Evolutionary conservation across 2,888 invertebrate genomes (phyloP), one percentile per base, ranked within the genome.

Genomic region (Lochmaea crataegi): DNA sequence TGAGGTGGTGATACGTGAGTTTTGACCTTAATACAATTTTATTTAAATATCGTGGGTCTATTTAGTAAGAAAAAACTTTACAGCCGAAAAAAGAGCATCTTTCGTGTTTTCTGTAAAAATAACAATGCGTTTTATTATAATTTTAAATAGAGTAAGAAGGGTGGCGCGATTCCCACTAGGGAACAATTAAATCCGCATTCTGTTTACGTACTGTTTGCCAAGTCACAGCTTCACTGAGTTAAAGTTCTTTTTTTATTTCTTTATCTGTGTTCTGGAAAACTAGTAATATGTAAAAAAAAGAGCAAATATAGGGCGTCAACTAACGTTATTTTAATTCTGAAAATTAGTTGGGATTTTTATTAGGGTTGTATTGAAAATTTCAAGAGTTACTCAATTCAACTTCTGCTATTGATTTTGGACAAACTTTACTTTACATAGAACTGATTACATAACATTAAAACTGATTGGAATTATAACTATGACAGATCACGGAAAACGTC

Each of bases 151-250:
- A 11, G 16, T 3, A 41, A 53, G 53, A 53, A 61, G 53, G 68
- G 32, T 68, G 68, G 32, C 45, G 45, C 32, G 10, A 42, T 68
- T 68, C 48, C 60, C 61, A 60, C 41, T 32, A 45, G 63, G 63
- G 41, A 12, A 65, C 42, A 63, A 42, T 51, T 68, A 41, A 53
- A 41, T 48, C 38, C 12, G 16, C 22, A 51, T 41, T 32, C 26
- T 58, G 18, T 67, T 58, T 58, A 60, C 16, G 26, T 32, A 22
- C 26, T 58, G 5, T 58, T 58, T 58, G 26, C 12, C 32, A n/a
- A 58, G 58, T 58, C 14, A 57, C 9, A 32, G 16, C 9, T n/a
- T 9, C 1, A 18, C 18, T 38, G 18, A 38, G 57, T 58, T 67
- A 42, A 57, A 32, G 7, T 38, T 9, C 9, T 22, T 58, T 67